phyloP scores from a whole-genome alignment of 2,113 vertebrate genomes.

The Hydropotes inermis region DNA sequence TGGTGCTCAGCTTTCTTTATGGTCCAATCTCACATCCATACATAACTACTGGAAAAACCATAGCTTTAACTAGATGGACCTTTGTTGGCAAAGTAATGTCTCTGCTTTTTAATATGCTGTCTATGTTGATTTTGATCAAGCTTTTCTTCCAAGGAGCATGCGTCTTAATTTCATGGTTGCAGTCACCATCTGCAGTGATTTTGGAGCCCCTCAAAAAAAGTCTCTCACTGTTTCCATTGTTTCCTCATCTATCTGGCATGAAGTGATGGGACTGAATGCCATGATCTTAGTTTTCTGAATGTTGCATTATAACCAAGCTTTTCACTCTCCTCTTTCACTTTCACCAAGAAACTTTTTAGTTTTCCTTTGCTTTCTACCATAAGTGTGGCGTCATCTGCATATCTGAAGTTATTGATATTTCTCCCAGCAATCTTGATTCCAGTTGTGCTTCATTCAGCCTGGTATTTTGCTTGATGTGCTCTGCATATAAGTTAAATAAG shows the following conservation, averaged over 20 bases:
- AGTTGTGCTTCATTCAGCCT: background rate
- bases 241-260: background rate
- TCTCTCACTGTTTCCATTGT: background rate
- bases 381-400: background rate
- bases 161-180: fast-evolving
- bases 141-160: background rate
- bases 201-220: background rate
- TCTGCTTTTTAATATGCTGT: background rate
- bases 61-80: background rate
- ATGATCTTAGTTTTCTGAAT: background rate
- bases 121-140: background rate
- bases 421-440: background rate
- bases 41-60: background rate
- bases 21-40: background rate
- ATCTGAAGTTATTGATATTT: background rate
- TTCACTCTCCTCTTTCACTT: background rate
- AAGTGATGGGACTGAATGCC: background rate
- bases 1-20: background rate
- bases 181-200: background rate
- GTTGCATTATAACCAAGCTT: background rate
- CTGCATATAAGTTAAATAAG: background rate
- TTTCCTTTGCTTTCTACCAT: background rate
- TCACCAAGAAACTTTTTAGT: background rate
- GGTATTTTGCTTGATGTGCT: background rate
- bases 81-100: background rate